Conservation (phyloP, 2,888 invertebrate genomes). For the Amaurobius ferox region DNA sequence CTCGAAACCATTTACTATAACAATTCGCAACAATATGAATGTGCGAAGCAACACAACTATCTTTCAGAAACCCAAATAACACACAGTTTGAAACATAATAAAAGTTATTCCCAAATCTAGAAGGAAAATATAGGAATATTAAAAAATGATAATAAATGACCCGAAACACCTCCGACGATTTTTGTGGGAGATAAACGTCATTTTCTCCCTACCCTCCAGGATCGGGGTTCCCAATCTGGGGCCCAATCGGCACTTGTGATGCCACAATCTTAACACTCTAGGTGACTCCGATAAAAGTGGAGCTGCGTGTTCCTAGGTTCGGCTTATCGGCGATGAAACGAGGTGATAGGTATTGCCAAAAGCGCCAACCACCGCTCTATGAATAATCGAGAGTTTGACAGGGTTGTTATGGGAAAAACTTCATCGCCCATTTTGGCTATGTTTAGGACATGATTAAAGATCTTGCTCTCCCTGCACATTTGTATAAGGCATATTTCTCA, state of each 20-base stretch:
- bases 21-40: too few species aligned
- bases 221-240: constrained; percentile 31
- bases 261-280: constrained; percentile 45
- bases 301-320: constrained; percentile 15
- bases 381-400: constrained; percentile 2
- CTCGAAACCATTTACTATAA: too few species aligned
- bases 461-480: too few species aligned
- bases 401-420: not conserved
- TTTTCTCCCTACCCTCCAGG: not conserved
- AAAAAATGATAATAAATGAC: constrained; percentile 25
- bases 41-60: too few species aligned
- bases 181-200: not conserved
- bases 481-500: too few species aligned
- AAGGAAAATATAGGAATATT: not conserved
- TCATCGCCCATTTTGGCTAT: constrained; percentile 24
- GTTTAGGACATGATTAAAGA: too few species aligned
- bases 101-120: not conserved
- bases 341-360: constrained; percentile 32
- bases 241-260: constrained; percentile 27
- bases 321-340: constrained; percentile 9
- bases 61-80: not conserved
- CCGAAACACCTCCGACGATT: constrained; percentile 1
- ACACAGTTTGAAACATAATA: not conserved
- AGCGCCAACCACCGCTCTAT: constrained; percentile 17
- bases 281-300: constrained; percentile 49